phyloP scores from a whole-genome alignment of 2,888 invertebrate species.

The Augiades crinisus region DNA sequence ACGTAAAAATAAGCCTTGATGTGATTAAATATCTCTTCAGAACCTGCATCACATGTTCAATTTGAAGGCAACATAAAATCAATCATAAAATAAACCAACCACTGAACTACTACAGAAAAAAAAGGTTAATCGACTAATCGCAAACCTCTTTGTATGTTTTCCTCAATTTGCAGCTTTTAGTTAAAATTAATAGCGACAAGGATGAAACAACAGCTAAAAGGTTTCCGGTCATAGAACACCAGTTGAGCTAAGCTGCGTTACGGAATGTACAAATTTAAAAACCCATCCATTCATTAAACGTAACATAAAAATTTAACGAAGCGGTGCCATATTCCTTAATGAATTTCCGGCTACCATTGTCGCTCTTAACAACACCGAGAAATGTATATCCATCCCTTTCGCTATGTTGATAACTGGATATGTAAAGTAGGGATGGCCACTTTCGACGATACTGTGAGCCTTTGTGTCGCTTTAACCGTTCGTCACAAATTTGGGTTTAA shows the following conservation, averaged over 20 bases:
- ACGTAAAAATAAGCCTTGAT: constrained; percentile 16
- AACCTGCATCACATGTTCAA: no score
- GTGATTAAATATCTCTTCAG: no score
- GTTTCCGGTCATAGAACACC: constrained; percentile 25
- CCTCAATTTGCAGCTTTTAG: constrained; percentile 4
- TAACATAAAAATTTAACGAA: constrained; percentile 77
- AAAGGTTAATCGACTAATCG: no score
- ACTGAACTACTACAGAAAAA: no score
- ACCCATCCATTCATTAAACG: constrained; percentile 75
- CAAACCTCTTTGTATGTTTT: constrained; percentile 3
- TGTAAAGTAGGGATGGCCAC: constrained; percentile 42
- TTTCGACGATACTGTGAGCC: constrained; percentile 44
- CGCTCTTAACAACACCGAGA: constrained; percentile 43
- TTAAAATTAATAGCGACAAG: constrained; percentile 27
- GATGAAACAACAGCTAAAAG: constrained; percentile 16
- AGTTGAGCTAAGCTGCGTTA: constrained; percentile 41
- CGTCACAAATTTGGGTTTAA: constrained; percentile 65
- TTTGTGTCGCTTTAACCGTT: constrained; percentile 61
- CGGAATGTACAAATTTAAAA: constrained; percentile 71
- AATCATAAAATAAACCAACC: constrained; percentile 11
- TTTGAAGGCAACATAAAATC: no score
- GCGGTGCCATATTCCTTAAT: constrained; percentile 72
- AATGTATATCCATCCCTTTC: constrained; percentile 48
- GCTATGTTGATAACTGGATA: constrained; percentile 21
- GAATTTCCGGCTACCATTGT: constrained; percentile 74